Evolutionary conservation across 1,140 invertebrate genomes (phyloP).

Genomic region (Halictus rubicundus): DNA sequence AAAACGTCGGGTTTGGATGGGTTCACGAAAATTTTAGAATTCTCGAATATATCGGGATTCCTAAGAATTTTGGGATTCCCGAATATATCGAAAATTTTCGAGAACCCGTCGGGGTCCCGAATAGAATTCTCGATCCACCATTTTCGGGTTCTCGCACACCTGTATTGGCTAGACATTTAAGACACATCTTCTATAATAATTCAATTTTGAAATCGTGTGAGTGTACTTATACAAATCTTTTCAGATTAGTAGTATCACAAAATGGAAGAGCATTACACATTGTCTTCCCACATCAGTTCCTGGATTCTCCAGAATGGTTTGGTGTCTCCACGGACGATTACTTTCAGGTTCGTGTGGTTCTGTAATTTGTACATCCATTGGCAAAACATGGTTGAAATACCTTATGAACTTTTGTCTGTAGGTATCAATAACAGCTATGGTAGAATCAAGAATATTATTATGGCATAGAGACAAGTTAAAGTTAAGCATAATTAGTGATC

Average conservation of each 20-base stretch:
- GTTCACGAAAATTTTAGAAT: no score
- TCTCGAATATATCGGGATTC: no score
- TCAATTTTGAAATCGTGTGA: not conserved
- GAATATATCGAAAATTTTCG: no score
- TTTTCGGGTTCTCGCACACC: no score
- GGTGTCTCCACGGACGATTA: conserved; percentile 93
- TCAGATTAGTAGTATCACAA: conserved; percentile 92
- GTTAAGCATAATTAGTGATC: conserved; percentile 91
- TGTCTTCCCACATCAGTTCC: conserved; percentile 93
- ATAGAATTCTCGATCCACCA: no score
- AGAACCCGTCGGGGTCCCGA: no score
- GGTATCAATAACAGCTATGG: conserved; percentile 93
- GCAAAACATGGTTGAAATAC: not conserved
- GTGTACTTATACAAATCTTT: conserved; percentile 49
- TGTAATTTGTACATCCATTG: not conserved
- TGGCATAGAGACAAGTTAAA: conserved; percentile 94
- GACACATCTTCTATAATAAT: not conserved
- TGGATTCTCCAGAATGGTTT: conserved; percentile 96
- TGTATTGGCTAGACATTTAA: not conserved
- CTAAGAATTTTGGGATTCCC: no score
- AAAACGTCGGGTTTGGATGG: no score
- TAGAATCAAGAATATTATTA: conserved; percentile 91
- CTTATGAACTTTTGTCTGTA: conserved; percentile 64
- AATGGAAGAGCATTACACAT: conserved; percentile 92
- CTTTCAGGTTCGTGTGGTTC: conserved; percentile 85